Evolutionary conservation across 2,113 vertebrate species (phyloP).

Genomic region (Siniperca chuatsi): DNA sequence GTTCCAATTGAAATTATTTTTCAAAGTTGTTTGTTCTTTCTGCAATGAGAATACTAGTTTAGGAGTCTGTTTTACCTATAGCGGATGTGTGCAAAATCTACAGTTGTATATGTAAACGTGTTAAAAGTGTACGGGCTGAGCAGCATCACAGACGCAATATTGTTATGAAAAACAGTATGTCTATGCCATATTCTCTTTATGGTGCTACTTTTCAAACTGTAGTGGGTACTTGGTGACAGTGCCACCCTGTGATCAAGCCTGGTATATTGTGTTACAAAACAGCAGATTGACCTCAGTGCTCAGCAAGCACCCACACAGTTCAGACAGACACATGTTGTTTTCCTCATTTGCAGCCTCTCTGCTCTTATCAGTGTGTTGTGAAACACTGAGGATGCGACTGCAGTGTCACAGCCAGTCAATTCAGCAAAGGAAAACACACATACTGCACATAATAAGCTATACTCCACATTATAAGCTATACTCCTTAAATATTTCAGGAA

Average conservation of each 20-base stretch:
- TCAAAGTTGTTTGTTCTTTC: too few relatives aligned
- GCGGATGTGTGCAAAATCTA: too few relatives aligned
- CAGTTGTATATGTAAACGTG: neutral
- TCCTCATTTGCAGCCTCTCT: conserved; percentile 11
- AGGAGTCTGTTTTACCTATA: too few relatives aligned
- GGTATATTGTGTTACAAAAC: conserved; percentile 9
- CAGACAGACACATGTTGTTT: conserved; percentile 1
- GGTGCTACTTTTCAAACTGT: neutral
- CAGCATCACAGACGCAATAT: neutral
- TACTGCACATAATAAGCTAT: neutral
- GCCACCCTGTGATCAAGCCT: conserved; percentile 13
- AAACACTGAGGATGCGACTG: neutral
- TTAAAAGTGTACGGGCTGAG: neutral
- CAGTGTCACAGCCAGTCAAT: neutral
- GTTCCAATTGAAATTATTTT: neutral
- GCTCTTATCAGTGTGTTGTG: neutral
- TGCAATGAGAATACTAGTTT: too few relatives aligned
- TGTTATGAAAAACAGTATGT: neutral
- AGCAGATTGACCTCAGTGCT: neutral
- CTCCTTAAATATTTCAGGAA: neutral
- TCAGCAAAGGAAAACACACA: neutral
- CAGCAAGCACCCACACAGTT: conserved; percentile 6
- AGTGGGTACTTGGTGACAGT: conserved; percentile 2
- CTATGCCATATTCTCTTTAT: neutral
- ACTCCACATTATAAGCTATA: neutral